Percentiles rank a stretch among this genome's conserved stretches.
Conservation (phyloP, 2,113 vertebrate genomes). For the Polypterus bichir region DNA sequence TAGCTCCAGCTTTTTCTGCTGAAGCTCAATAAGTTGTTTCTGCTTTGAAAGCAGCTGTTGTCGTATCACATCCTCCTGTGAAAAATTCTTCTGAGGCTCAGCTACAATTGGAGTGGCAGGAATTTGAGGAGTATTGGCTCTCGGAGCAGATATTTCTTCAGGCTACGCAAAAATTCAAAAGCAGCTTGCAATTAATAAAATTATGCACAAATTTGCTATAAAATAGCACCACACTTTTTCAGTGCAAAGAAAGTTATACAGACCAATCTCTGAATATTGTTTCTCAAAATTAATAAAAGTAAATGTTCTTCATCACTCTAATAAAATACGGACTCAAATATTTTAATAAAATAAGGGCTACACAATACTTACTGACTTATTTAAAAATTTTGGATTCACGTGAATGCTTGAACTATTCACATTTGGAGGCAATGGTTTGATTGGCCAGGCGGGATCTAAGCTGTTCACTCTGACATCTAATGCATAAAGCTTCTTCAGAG, state of each 20-base stretch:
- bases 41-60: slow-evolving; percentile 94
- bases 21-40: slow-evolving; percentile 94
- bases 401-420: slow-evolving; percentile 93
- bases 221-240: too few relatives aligned
- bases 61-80: slow-evolving; percentile 89
- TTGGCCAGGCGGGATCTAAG: slow-evolving; percentile 92
- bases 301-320: too few relatives aligned
- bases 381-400: slow-evolving; percentile 96
- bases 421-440: slow-evolving; percentile 87
- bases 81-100: slow-evolving; percentile 70
- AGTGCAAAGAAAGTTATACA: too few relatives aligned
- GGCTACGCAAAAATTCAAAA: slow-evolving; percentile 50
- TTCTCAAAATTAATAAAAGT: too few relatives aligned
- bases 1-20: slow-evolving; percentile 96
- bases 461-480: slow-evolving; percentile 89
- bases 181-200: too few relatives aligned
- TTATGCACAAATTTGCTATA: too few relatives aligned
- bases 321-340: too few relatives aligned
- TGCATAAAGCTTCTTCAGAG: slow-evolving; percentile 87
- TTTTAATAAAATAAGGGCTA: too few relatives aligned
- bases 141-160: slow-evolving; percentile 63
- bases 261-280: too few relatives aligned
- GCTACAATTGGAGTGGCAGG: slow-evolving; percentile 42
- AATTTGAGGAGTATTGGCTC: slow-evolving; percentile 43
- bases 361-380: slow-evolving; percentile 76